Evolutionary conservation across 2,888 invertebrate species (phyloP).

Genomic region (Melanchra persicariae): DNA sequence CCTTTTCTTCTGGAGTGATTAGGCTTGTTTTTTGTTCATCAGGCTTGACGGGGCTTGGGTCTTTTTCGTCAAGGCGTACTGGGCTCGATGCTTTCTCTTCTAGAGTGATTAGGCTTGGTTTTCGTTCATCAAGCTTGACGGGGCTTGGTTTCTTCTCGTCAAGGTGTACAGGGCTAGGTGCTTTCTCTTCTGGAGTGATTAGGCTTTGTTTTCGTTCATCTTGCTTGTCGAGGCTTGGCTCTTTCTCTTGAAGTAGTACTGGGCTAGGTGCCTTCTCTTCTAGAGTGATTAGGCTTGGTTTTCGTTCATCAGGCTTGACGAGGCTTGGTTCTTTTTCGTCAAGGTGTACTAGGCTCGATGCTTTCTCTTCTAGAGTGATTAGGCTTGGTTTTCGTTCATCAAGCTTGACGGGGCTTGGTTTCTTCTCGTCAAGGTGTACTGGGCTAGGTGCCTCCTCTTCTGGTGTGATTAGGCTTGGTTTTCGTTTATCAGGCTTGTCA

Average conservation of each 20-base stretch:
- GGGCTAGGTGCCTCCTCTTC: no score
- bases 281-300: not conserved
- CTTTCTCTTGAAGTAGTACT: no score
- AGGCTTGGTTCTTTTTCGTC: not conserved
- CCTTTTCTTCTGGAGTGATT: not conserved
- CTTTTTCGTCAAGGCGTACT: not conserved
- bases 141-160: not conserved
- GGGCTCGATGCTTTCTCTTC: not conserved
- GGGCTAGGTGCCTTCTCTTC: no score
- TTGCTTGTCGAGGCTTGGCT: no score
- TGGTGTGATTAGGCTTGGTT: no score
- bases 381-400: not conserved
- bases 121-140: not conserved
- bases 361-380: not conserved
- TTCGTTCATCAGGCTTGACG: not conserved
- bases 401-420: not conserved
- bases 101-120: not conserved
- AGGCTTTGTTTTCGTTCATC: no score
- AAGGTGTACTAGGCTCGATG: not conserved
- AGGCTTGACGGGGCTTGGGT: not conserved
- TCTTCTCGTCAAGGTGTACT: no score
- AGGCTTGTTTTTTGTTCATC: constrained; percentile 28
- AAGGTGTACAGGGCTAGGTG: no score
- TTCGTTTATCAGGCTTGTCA: not conserved
- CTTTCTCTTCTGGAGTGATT: not conserved